Evolutionary conservation across 2,888 invertebrate genomes (phyloP), one percentile per base, ranked within the genome.

Genomic region (Cephonodes hylas): DNA sequence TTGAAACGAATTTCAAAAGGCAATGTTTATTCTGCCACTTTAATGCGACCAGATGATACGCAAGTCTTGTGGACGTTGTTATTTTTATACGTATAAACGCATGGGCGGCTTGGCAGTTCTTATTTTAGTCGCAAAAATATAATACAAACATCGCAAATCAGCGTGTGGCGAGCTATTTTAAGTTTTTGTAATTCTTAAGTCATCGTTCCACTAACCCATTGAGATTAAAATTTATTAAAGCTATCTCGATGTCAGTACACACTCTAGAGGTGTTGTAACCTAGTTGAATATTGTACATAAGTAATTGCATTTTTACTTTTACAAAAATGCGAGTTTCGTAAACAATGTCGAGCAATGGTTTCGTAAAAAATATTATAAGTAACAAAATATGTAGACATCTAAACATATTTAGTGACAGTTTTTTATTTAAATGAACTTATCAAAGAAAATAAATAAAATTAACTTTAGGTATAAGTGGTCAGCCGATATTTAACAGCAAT

Each of bases 61-160:
- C 58, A 38, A 42, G n/a, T 23, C 42, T 58, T 42, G 58, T 58
- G 42, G 22, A 22, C 22, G 20, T n/a, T 20, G 42, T 58, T 58
- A 58, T 58, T 58, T 58, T 42, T 58, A 42, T 25, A 58, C 58
- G 42, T 15, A 23, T 46, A 42, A 58, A 57, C 22, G 58, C 42
- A 58, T 58, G 58, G 58, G 42, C 42, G 58, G 58, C 8, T 23
- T 23, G 23, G 58, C 23, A 4, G 23, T 46, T 58, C 15, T 42
- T 42, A 10, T 58, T 58, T 42, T 23, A 23, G 58, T 42, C 15
- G 42, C 38, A 15, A 58, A 53, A 53, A 53, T 53, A 53, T 31
- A 10, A 18, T 27, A 31, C 27, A 15, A 7, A 27, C 48, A 25
- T 48, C 48, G 48, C 25, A 53, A 31, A 31, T 53, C 53, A 53